Evolutionary conservation across 2,797 vertebrate genomes (phyloP), one percentile per base, ranked within the genome.

Genomic region (Gadopsis marmoratus): DNA sequence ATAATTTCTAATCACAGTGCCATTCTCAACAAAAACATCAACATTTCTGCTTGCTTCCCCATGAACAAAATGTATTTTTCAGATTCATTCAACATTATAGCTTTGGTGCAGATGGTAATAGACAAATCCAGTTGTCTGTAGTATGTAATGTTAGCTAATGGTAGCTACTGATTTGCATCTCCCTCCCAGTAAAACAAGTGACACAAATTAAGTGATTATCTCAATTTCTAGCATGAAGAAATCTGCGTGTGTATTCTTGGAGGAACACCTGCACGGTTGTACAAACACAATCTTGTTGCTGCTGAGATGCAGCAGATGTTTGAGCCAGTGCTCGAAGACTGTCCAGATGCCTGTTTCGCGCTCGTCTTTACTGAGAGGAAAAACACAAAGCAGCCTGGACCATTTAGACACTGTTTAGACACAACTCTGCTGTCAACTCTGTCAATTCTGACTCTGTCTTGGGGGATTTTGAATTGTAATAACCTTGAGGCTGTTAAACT

Each of bases 331-430:
- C 85, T 90, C 6, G 6, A 84, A 84, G 75, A 86, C 67, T n/a
- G 81, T 85, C 86, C 92, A 92, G 90, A 85, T 93, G 92, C 89
- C 77, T 78, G 41, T 59, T 78, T 68, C 69, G 56, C 70, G 54
- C 86, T 70, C 13, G 9, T 87, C 65, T 72, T 79, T 76, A 63
- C 61, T 50, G 61, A 45, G 62, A 86, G 74, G 45, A 63, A 68
- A 64, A 79, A 74, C 68, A 80, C 75, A 72, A 63, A 78, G 58
- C 74, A 76, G 7, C 77, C 23, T 2, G 69, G 77, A 80, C 55
- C 51, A 87, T 90, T 90, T 82, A 87, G 47, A 77, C 56, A 74
- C 61, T 63, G 73, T 89, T 89, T n/a, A n/a, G n/a, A n/a, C 29
- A 59, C 39, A 43, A 3, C 55, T 45, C 0, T 23, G 7, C 7